phyloP scores from a whole-genome alignment of 92 coral and sea anemone species.

The Muricea muricata region DNA sequence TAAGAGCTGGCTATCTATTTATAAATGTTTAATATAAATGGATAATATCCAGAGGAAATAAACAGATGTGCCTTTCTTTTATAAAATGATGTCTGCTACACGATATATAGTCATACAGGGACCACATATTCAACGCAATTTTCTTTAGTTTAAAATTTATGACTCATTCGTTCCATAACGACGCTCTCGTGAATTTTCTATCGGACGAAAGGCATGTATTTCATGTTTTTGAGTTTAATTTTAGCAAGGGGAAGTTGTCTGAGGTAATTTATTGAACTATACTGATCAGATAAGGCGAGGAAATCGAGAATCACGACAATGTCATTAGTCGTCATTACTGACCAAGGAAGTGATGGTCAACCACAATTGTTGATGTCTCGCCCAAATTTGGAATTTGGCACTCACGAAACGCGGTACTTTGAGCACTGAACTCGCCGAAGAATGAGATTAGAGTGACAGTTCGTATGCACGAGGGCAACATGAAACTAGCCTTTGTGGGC shows the following conservation, averaged over 20 bases:
- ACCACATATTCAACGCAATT: too few relatives aligned
- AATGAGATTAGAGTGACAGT: neutral
- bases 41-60: too few relatives aligned
- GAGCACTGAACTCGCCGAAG: neutral
- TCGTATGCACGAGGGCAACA: too few relatives aligned
- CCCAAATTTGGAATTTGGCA: neutral
- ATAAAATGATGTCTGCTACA: too few relatives aligned
- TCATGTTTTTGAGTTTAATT: neutral
- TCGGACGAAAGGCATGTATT: neutral
- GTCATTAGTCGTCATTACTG: too few relatives aligned
- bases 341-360: neutral
- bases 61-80: too few relatives aligned
- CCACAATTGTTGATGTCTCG: neutral
- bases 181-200: neutral
- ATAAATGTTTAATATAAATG: too few relatives aligned
- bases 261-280: too few relatives aligned
- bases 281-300: neutral
- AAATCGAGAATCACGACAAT: neutral
- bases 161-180: neutral
- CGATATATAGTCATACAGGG: too few relatives aligned
- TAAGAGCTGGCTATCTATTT: too few relatives aligned
- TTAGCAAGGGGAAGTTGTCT: neutral
- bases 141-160: too few relatives aligned
- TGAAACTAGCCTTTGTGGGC: too few relatives aligned
- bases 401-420: neutral